Conservation (phyloP, 2,113 vertebrate species). For the Quiscalus mexicanus region DNA sequence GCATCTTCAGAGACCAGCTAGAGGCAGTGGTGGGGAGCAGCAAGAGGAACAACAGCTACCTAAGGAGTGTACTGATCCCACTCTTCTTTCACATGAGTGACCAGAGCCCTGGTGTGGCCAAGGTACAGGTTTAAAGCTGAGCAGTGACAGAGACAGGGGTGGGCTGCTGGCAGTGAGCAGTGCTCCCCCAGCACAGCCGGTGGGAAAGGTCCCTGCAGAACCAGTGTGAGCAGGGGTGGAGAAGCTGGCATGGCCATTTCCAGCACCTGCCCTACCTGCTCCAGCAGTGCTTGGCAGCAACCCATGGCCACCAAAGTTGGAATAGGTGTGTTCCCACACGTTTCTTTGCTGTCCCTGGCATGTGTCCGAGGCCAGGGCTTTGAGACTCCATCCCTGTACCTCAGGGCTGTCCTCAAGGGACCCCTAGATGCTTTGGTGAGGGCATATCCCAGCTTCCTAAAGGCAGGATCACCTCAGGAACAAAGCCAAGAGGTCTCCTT, state of each 20-base stretch:
- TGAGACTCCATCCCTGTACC: not conserved
- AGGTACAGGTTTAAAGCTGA: not conserved
- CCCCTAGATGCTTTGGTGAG: not conserved
- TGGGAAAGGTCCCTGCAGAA: not conserved
- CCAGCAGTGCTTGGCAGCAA: not conserved
- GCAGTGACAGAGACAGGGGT: not conserved
- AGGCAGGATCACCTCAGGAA: not conserved
- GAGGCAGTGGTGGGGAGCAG: not conserved
- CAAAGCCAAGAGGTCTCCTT: not conserved
- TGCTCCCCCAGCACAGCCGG: not conserved
- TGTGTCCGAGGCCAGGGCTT: fast-evolving
- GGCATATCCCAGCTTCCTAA: too few relatives aligned
- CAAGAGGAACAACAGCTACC: not conserved
- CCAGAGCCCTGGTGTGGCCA: not conserved
- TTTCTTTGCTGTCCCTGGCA: not conserved
- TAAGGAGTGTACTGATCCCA: not conserved
- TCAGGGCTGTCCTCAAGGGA: not conserved
- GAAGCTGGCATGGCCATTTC: not conserved
- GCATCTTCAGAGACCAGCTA: not conserved
- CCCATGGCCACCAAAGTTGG: too few relatives aligned
- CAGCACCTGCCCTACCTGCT: not conserved
- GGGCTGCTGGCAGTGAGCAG: not conserved
- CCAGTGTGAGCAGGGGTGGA: not conserved
- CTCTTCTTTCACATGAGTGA: not conserved
- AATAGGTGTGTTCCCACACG: fast-evolving